Base-by-base conservation (phyloP, 2,113 vertebrate genomes). In the Brienomyrus brachyistius region DNA sequence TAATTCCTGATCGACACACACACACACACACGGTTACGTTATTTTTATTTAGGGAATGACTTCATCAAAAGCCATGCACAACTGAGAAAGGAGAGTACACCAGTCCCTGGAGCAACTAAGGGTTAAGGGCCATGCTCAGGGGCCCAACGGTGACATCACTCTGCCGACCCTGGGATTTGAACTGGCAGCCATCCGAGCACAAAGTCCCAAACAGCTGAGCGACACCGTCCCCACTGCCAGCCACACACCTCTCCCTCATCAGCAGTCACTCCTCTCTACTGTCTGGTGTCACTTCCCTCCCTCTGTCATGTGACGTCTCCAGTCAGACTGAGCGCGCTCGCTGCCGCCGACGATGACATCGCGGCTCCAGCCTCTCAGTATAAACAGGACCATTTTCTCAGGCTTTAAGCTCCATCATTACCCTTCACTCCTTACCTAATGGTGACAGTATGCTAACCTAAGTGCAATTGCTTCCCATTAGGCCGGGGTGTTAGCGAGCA, bases 381-480 rank as follows among this genome's bases (percentile, higher is more conserved):
- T 19, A 83, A 83, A 83, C 40, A 48, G 35, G 45, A 83, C 45
- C 19, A 47, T 47, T 83, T 83, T 13, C 80, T 23, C 45, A n/a
- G 80, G 19, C 31, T 21, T 83, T 48, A 83, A 83, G 80, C 40
- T 47, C 80, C 80, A 83, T 45, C 45, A 83, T 77, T 47, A 83
- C 80, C 80, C 80, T 48, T 45, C 80, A 83, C 45, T 43, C 19
- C 80, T 83, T 47, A 83, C 45, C 45, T 23, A 83, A 83, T 21
- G 80, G 80, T 48, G 45, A 83, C 80, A 83, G 80, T 23, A 83
- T 83, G 80, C 45, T 83, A 45, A 83, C 80, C 19, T 48, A 48
- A 83, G 40, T 83, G 80, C 21, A 77, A 77, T n/a, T 83, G 80
- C 45, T 83, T 83, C 40, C 80, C 80, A 83, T 83, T 83, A 43